These are phyloP conservation scores for Drosophila melanica DNA, from an alignment of 1,140 invertebrate species.

Conservation along the genomic window DNA sequence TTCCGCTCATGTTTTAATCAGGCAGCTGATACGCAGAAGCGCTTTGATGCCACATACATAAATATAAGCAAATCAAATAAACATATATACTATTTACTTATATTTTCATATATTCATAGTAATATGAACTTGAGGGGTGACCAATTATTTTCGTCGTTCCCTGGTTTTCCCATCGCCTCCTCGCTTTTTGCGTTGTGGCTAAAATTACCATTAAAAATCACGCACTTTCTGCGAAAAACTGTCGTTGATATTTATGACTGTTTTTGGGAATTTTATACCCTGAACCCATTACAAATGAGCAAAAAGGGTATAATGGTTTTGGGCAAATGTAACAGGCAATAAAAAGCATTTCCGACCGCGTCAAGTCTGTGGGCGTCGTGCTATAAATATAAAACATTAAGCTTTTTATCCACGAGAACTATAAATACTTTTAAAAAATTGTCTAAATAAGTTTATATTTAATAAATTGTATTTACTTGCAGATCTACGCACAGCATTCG, in stretches of 20 bases:
- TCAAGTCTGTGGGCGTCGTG: too few relatives aligned
- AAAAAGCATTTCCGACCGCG: too few relatives aligned
- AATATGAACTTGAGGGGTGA: conserved; percentile 4
- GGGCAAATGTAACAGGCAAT: not conserved
- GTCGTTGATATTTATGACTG: conserved; percentile 54
- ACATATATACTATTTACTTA: not conserved
- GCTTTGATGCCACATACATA: not conserved
- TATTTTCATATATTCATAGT: not conserved
- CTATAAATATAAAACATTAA: too few relatives aligned
- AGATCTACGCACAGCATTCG: conserved; percentile 90
- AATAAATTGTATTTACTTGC: conserved; percentile 61
- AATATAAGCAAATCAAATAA: not conserved
- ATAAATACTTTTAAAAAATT: too few relatives aligned
- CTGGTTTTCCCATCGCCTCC: not conserved
- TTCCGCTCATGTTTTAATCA: conserved; percentile 7
- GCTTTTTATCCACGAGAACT: too few relatives aligned
- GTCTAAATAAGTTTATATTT: not conserved
- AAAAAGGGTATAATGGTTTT: too few relatives aligned
- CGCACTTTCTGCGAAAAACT: conserved; percentile 56
- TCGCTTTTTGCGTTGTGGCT: conserved; percentile 22
- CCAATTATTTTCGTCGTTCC: conserved; percentile 11
- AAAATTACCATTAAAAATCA: conserved; percentile 55
- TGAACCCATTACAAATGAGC: too few relatives aligned
- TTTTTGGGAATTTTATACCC: conserved; percentile 1
- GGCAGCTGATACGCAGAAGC: not conserved